Base-by-base conservation (phyloP, 2,113 vertebrate genomes). In the Myotis brandtii region DNA sequence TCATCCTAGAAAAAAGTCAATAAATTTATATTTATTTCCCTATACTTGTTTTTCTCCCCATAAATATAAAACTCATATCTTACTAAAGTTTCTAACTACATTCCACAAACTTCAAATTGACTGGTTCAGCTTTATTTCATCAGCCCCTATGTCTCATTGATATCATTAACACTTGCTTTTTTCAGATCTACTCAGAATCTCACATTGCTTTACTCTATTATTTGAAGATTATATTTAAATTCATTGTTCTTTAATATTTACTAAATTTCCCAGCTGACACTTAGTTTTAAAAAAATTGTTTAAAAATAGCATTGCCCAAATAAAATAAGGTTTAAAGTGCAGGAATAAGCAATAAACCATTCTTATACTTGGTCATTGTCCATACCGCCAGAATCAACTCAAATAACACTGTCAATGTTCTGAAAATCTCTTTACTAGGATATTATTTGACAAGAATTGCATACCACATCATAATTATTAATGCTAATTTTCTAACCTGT, bases 1-100 rank as follows among this genome's bases (percentile, higher is more conserved):
- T 90, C 27, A 75, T 43, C 13, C 9, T 66, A 72, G 67, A 25
- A 84, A 67, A 40, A 92, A 64, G 79, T 50, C 34, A 18, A 72
- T 76, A 59, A 59, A 52, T 89, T 77, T 87, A 27, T 70, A 64
- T 75, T 80, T 86, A 54, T 87, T 93, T 89, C 48, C 52, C 3
- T 75, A 40, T 2, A 76, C 1, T 81, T 66, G 50, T 10, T 50
- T 85, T 40, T n/a, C 9, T 64, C 18, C 64, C 21, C 37, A 66
- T 37, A 56, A 81, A n/a, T 67, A 79, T 18, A 93, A 85, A 89
- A 56, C 17, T n/a, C 18, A 27, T 14, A 14, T 25, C 25, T 34
- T 50, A 76, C 40, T 75, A 32, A 73, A 84, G 46, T 25, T 72
- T 54, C 80, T 40, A 62, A 92, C 32, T 27, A 37, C 0, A 3